phyloP scores from a whole-genome alignment of 2,797 vertebrate genomes.

The Lates japonicus region DNA sequence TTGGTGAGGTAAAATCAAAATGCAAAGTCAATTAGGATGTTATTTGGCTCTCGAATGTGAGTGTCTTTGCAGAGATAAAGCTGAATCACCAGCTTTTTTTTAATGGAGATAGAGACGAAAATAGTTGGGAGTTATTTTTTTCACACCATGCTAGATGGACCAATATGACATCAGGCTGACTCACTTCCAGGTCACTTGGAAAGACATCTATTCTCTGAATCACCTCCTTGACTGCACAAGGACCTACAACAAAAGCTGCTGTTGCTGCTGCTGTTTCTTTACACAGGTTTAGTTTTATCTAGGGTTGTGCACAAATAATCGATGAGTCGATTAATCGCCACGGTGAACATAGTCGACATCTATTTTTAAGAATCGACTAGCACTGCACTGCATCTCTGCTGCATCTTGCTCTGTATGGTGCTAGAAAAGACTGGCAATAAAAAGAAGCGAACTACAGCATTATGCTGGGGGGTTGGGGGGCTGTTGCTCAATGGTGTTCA shows the following conservation, averaged over 20 bases:
- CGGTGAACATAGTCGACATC: no score
- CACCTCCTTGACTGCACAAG: not conserved
- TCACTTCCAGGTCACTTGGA: not conserved
- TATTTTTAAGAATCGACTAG: no score
- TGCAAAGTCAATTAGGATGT: conserved; percentile 34
- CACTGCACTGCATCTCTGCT: no score
- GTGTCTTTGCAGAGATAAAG: not conserved
- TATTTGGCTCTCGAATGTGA: conserved; percentile 22
- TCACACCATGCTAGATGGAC: not conserved
- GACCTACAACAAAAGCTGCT: not conserved
- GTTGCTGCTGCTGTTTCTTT: not conserved
- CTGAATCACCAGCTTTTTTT: not conserved
- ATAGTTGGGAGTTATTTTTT: not conserved
- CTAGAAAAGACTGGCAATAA: no score
- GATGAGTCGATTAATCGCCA: no score
- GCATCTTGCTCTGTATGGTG: no score
- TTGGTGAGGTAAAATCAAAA: conserved; percentile 51
- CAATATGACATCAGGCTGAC: not conserved
- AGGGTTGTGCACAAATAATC: no score
- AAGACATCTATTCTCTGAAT: not conserved
- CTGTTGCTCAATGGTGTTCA: no score
- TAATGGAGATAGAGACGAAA: not conserved
- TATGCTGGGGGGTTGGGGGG: no score
- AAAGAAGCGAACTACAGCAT: no score
- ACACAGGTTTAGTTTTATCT: not conserved